Evolutionary conservation across 2,797 vertebrate genomes (phyloP).

Genomic region (Simalia tracyae): DNA sequence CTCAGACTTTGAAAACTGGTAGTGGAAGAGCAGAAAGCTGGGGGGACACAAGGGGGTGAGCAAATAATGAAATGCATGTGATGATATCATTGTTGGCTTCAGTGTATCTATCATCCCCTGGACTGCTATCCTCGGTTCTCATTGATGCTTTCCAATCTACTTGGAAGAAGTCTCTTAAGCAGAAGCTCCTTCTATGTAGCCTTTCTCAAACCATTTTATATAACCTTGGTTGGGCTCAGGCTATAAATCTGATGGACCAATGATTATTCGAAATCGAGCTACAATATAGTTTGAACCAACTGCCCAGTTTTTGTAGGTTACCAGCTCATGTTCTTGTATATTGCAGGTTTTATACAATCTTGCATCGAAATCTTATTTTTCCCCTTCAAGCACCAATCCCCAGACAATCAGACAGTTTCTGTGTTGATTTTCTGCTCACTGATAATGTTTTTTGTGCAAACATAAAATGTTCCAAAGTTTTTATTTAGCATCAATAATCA

Average conservation of each 20-base stretch:
- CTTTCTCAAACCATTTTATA: neutral
- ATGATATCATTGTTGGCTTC: neutral
- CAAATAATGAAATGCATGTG: neutral
- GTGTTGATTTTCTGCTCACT: neutral
- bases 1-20: neutral
- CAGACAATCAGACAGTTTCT: neutral
- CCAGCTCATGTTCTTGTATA: neutral
- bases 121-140: neutral
- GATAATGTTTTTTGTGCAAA: neutral
- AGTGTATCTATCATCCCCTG: neutral
- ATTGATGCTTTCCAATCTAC: neutral
- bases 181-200: neutral
- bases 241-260: neutral
- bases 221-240: neutral
- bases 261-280: neutral
- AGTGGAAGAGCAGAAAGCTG: neutral
- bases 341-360: neutral
- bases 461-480: neutral
- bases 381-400: neutral
- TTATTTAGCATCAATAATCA: neutral
- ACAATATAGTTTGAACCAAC: neutral
- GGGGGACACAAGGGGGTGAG: neutral
- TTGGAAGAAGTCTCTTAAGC: neutral
- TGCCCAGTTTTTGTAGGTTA: neutral
- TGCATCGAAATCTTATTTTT: neutral